Base-by-base conservation (phyloP, 2,113 vertebrate species). In the Hemicordylus capensis region DNA sequence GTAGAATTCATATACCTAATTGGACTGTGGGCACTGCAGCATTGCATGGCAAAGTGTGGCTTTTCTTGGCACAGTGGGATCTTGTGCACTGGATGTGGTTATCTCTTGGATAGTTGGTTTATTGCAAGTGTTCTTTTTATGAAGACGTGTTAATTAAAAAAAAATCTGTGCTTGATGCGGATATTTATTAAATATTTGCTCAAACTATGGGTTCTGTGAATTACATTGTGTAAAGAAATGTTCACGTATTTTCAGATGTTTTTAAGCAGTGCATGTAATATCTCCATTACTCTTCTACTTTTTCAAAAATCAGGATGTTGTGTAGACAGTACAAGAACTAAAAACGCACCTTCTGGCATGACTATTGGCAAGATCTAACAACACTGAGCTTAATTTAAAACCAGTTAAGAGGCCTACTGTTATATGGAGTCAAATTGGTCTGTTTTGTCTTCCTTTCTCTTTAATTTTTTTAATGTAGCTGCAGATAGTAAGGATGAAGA, bases 401-500 rank as follows among this genome's bases (percentile, higher is more conserved):
- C 22, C 24, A 81, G 67, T 84, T 92, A 75, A 77, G 72, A 92
- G 85, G 86, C 80, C 51, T 39, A 34, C 87, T 86, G 44, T 74
- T 90, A 70, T 63, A 81, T 85, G 93, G 92, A 94, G 92, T 96
- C 92, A 95, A 94, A 90, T 75, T 85, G 80, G 91, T 92, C 86
- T 97, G 66, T 94, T 91, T 93, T 94, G 91, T 95, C 94, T 94
- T 89, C 87, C 77, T 85, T 83, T 88, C 91, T 58, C 89, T 34
- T 88, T 87, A 89, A 85, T 91, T 81, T 77, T 85, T 90, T 91
- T 92, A 91, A 84, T 91, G 82, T 97, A 96, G 98, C 97, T 73
- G 96, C 98, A 98, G 98, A 98, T 96, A 97, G 94, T 98, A 98
- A 99, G 96, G 98, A 99, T 84, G 98, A 98, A 96, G 98, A 98